Evolutionary conservation across 1,140 invertebrate species (phyloP).

Genomic region (Leptinotarsa undecemlineata): DNA sequence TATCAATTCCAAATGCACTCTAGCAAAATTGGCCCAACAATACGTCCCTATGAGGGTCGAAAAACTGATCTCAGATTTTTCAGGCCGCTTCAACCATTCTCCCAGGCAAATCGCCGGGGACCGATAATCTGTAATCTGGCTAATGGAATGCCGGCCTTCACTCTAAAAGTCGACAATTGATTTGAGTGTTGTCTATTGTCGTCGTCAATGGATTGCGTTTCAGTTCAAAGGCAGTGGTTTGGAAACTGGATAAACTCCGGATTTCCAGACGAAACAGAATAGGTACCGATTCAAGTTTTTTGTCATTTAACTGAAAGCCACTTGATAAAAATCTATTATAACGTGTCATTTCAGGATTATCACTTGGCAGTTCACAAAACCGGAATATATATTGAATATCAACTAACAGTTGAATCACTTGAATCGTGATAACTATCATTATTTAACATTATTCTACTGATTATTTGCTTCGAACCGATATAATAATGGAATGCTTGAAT

Average conservation of each 20-base stretch:
- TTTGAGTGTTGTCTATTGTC: slow-evolving; percentile 8
- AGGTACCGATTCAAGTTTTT: too few species aligned
- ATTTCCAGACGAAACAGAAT: too few species aligned
- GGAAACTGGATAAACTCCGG: neutral
- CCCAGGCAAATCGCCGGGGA: neutral
- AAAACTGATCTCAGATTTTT: slow-evolving; percentile 8
- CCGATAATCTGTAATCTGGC: slow-evolving; percentile 15
- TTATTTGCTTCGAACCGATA: too few species aligned
- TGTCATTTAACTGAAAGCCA: too few species aligned
- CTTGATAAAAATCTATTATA: too few species aligned
- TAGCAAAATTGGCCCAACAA: neutral
- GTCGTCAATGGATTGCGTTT: neutral
- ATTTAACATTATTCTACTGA: too few species aligned
- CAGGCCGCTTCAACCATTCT: neutral
- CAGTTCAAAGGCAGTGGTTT: neutral
- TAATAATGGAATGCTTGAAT: too few species aligned
- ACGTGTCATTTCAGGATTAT: too few species aligned
- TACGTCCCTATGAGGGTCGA: neutral
- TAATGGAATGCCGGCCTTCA: slow-evolving; percentile 12
- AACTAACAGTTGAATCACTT: too few species aligned
- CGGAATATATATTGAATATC: too few species aligned
- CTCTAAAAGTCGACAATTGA: slow-evolving; percentile 12
- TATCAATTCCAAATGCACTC: neutral
- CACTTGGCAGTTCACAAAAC: too few species aligned
- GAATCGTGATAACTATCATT: too few species aligned